These are phyloP conservation scores for Gallinago jamesoni DNA, from an alignment of 2,113 vertebrate genomes.

Conservation along the genomic window DNA sequence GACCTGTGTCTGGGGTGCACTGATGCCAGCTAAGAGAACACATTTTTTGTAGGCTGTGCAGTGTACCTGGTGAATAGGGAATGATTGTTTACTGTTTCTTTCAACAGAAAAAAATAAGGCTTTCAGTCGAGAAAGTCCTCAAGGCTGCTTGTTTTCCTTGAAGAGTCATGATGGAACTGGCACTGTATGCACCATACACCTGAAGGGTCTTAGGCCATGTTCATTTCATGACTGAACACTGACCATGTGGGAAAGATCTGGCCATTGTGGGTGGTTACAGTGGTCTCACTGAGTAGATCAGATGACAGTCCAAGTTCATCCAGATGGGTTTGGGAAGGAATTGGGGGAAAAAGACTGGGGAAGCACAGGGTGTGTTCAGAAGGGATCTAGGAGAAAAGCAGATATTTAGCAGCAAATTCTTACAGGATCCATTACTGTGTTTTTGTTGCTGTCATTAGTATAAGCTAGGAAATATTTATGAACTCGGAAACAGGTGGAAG, in stretches of 20 bases:
- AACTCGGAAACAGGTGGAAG: background rate
- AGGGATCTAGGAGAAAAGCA: background rate
- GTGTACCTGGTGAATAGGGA: background rate
- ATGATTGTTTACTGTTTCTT: background rate
- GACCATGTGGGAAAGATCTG: background rate
- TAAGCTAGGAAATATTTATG: background rate
- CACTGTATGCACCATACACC: background rate
- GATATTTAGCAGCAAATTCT: background rate
- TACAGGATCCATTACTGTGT: background rate
- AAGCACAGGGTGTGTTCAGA: background rate
- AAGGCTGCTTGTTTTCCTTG: background rate
- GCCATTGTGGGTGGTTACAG: background rate
- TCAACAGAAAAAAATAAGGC: background rate
- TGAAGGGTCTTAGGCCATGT: background rate
- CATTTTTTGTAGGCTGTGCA: background rate
- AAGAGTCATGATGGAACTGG: accelerated
- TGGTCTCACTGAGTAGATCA: accelerated
- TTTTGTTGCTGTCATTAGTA: background rate
- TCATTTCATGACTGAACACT: accelerated
- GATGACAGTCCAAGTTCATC: background rate
- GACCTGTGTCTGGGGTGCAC: background rate
- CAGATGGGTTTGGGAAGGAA: background rate
- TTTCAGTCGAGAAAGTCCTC: no score
- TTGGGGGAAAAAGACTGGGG: background rate
- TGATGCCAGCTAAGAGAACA: no score